phyloP scores from a whole-genome alignment of 2,797 vertebrate species.

The Characodon lateralis region DNA sequence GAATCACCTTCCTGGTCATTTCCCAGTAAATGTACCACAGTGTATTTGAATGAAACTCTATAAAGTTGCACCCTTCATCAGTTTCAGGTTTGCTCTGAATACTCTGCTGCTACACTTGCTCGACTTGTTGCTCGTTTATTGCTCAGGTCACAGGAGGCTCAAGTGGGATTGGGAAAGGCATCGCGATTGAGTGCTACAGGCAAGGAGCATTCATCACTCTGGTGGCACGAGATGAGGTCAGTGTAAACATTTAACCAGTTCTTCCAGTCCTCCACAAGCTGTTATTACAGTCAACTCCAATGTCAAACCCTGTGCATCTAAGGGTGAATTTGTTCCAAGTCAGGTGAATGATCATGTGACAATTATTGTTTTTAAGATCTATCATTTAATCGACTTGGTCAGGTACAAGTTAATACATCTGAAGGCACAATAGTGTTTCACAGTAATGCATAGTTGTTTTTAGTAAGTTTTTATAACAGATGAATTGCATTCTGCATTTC shows the following conservation, averaged over 20 bases:
- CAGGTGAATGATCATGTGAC: not conserved
- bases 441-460: not conserved
- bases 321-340: conserved; percentile 25
- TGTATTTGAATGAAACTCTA: not conserved
- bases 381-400: not conserved
- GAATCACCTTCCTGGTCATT: not conserved
- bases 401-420: not conserved
- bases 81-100: not conserved
- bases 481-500: conserved; percentile 12
- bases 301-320: conserved; percentile 23
- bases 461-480: conserved; percentile 4
- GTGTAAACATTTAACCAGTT: conserved; percentile 30
- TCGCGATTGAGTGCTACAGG: conserved; percentile 94
- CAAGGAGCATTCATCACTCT: conserved; percentile 97
- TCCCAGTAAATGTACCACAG: not conserved
- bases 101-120: not conserved
- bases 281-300: conserved; percentile 12
- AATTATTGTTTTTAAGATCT: not conserved
- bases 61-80: not conserved
- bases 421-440: not conserved
- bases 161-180: conserved; percentile 95
- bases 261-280: conserved; percentile 12
- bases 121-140: conserved; percentile 10
- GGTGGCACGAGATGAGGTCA: conserved; percentile 96
- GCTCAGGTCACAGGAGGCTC: conserved; percentile 95